Percentiles rank a stretch among this genome's conserved stretches.
Evolutionary conservation across 2,113 vertebrate species (phyloP).

Genomic region (Mellivora capensis): DNA sequence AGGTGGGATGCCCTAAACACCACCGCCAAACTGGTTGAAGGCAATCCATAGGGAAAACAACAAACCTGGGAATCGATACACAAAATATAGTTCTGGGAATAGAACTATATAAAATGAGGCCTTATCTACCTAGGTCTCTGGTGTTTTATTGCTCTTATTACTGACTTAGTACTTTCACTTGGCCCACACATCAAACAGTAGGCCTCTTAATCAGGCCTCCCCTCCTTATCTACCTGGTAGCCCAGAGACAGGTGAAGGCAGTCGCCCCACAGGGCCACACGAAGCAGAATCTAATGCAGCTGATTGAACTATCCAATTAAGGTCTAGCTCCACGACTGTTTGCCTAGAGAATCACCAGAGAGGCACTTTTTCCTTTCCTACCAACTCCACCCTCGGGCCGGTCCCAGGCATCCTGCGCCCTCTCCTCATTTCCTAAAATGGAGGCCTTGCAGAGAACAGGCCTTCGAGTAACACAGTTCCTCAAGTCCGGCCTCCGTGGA

Average conservation of each 20-base stretch:
- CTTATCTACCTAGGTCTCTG: neutral
- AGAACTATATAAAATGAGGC: neutral
- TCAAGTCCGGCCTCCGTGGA: neutral
- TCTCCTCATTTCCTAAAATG: slow-evolving; percentile 28
- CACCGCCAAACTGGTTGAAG: neutral
- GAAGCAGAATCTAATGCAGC: neutral
- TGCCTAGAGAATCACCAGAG: neutral
- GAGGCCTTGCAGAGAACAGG: neutral
- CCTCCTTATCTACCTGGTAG: neutral
- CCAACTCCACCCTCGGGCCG: neutral
- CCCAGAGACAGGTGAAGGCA: neutral
- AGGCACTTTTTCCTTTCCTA: neutral
- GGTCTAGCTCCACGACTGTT: neutral
- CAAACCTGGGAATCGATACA: too few relatives aligned
- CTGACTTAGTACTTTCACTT: neutral
- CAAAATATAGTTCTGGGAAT: too few relatives aligned
- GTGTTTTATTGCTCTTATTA: slow-evolving; percentile 1
- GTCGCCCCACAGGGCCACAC: neutral
- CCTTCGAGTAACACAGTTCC: neutral
- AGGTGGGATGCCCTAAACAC: neutral
- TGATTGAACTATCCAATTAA: neutral
- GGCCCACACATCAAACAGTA: neutral
- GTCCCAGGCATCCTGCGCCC: neutral
- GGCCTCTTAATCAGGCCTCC: neutral
- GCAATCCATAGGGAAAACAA: neutral